Percentiles rank a stretch among this genome's conserved stretches.
Conservation (phyloP, 2,797 vertebrate species). For the Intellagama lesueurii region DNA sequence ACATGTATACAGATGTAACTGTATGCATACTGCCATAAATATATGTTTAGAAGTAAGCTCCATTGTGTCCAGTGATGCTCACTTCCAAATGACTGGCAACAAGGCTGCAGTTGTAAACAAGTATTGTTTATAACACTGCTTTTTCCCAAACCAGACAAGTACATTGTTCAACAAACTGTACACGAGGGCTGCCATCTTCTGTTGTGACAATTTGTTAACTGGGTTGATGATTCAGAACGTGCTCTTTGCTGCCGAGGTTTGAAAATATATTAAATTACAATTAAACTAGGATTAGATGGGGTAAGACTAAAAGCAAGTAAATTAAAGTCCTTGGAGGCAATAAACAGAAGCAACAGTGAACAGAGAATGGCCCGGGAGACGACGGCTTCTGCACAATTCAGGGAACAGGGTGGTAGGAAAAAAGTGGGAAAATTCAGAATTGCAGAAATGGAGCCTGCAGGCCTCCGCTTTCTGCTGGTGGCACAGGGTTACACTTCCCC, state of each 20-base stretch:
- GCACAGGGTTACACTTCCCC: too few relatives aligned
- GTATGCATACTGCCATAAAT: too few relatives aligned
- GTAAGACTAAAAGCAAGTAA: slow-evolving; percentile 34
- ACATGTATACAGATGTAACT: too few relatives aligned
- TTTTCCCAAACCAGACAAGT: not conserved
- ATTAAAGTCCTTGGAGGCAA: slow-evolving; percentile 21
- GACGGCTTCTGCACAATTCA: not conserved
- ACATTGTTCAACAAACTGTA: not conserved
- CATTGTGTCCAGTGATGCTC: too few relatives aligned
- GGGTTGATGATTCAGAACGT: not conserved
- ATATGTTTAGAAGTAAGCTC: too few relatives aligned
- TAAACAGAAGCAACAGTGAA: slow-evolving; percentile 8
- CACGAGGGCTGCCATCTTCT: not conserved
- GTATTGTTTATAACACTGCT: not conserved
- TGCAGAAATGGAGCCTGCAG: not conserved
- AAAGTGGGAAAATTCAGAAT: not conserved
- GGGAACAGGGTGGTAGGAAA: not conserved
- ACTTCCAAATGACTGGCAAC: too few relatives aligned
- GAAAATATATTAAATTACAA: slow-evolving; percentile 19
- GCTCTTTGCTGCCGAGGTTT: not conserved
- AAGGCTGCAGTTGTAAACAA: not conserved
- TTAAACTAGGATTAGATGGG: slow-evolving; percentile 35
- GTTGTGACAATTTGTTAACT: not conserved
- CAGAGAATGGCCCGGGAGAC: not conserved
- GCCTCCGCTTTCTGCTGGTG: too few relatives aligned